These are phyloP conservation scores for Gambusia holbrooki DNA, from an alignment of 2,113 vertebrate genomes.

Conservation along the genomic window DNA sequence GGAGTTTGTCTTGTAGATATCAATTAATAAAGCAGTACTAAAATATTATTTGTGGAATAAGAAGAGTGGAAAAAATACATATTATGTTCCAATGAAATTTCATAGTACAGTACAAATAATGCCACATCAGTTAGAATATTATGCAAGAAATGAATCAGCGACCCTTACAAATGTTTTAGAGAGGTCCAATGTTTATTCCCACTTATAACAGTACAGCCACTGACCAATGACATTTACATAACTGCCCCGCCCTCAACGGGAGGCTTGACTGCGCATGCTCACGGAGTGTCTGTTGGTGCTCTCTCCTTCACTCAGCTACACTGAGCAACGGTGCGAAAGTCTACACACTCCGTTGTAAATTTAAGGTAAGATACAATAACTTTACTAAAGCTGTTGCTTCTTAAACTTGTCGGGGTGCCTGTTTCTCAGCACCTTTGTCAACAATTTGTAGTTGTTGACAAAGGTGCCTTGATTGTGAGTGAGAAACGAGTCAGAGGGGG, in stretches of 20 bases:
- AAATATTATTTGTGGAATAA: background rate
- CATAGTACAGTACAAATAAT: background rate
- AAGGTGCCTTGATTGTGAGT: background rate
- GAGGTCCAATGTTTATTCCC: background rate
- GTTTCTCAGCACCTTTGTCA: background rate
- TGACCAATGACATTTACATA: conserved; percentile 50
- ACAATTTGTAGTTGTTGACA: background rate
- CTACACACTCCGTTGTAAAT: conserved; percentile 27
- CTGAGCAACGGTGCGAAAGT: conserved; percentile 23
- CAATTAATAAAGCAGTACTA: background rate
- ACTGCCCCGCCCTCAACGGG: conserved; percentile 55
- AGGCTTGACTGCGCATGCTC: conserved; percentile 66
- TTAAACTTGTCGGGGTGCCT: background rate
- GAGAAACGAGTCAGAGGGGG: conserved; percentile 20
- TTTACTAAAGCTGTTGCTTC: background rate
- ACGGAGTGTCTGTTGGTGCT: conserved; percentile 30
- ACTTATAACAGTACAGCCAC: background rate
- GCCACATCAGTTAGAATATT: background rate
- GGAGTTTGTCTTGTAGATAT: background rate
- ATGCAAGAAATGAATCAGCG: background rate
- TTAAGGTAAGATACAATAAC: conserved; percentile 61
- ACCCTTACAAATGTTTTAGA: background rate
- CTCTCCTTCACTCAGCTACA: conserved; percentile 74
- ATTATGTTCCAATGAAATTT: background rate
- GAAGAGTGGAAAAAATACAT: background rate